Percentiles rank a stretch among this genome's conserved stretches.
Evolutionary conservation across 2,888 invertebrate genomes (phyloP).

Genomic region (Agapetus fuscipes): DNA sequence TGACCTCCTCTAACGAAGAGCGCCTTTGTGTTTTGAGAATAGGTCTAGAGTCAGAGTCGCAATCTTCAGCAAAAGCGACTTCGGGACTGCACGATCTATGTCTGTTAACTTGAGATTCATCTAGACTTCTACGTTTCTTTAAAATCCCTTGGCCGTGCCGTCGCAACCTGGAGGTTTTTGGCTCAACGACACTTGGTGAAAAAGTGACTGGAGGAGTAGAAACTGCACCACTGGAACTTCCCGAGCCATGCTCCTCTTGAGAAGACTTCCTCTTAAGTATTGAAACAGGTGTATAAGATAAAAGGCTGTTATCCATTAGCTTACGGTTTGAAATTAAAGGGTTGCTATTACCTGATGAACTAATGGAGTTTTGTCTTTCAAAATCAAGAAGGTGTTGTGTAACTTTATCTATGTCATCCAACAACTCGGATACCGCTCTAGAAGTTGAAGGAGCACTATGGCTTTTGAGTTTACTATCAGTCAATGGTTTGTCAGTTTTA

Average conservation of each 20-base stretch:
- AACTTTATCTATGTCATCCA: conserved; percentile 43
- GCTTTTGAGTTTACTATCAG: neutral
- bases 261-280: conserved; percentile 60
- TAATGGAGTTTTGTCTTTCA: conserved; percentile 45
- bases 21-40: conserved; percentile 59
- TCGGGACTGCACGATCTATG: conserved; percentile 63
- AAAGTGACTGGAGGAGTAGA: conserved; percentile 68
- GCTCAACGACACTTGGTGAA: conserved; percentile 64
- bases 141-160: conserved; percentile 67
- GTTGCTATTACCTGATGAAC: conserved; percentile 33
- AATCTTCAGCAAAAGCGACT: conserved; percentile 49
- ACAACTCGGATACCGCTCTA: conserved; percentile 40
- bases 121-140: conserved; percentile 74
- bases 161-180: conserved; percentile 45
- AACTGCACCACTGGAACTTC: conserved; percentile 43
- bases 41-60: conserved; percentile 49
- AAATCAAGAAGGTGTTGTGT: conserved; percentile 46
- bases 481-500: too few relatives aligned
- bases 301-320: conserved; percentile 22
- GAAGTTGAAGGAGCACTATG: conserved; percentile 24
- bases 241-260: conserved; percentile 42
- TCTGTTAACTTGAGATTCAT: conserved; percentile 63
- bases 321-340: neutral
- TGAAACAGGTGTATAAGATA: conserved; percentile 47
- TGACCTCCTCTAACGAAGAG: conserved; percentile 60